Conservation (phyloP, 2,888 invertebrate species). For the Trachelus stipa region DNA sequence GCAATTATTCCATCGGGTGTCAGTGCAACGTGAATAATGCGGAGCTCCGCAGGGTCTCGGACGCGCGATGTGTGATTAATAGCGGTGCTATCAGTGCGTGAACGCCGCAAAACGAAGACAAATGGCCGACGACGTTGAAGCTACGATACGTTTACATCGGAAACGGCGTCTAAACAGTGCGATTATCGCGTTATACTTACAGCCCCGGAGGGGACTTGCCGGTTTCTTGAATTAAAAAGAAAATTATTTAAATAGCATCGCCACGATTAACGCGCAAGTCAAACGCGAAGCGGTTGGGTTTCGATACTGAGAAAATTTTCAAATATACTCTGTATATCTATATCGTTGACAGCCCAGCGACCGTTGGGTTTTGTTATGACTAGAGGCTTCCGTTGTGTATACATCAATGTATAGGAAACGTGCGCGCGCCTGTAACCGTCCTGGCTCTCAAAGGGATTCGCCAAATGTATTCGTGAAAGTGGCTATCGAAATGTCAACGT, state of each 20-base stretch:
- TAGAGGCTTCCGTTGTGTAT: neutral
- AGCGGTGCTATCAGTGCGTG: conserved; percentile 50
- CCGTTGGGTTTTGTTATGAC: neutral
- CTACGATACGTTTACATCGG: conserved; percentile 43
- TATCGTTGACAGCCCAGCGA: neutral
- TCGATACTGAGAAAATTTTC: neutral
- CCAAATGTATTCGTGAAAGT: neutral
- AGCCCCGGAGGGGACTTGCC: neutral
- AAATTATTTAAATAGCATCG: neutral
- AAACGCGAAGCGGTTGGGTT: neutral
- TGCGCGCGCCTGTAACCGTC: neutral
- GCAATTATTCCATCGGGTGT: conserved; percentile 56
- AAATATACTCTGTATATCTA: neutral
- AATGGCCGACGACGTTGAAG: conserved; percentile 36
- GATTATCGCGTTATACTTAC: conserved; percentile 17
- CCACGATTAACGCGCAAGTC: neutral
- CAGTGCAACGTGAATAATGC: conserved; percentile 47
- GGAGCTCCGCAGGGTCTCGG: conserved; percentile 10
- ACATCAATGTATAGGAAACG: neutral
- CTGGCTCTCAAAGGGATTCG: neutral
- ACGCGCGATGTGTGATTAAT: conserved; percentile 45
- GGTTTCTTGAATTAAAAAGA: neutral
- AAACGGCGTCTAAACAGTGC: conserved; percentile 43
- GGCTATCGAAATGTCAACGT: neutral
- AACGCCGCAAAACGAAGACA: conserved; percentile 54